phyloP scores from a whole-genome alignment of 2,888 invertebrate species.

The Zygogramma bicolorata region DNA sequence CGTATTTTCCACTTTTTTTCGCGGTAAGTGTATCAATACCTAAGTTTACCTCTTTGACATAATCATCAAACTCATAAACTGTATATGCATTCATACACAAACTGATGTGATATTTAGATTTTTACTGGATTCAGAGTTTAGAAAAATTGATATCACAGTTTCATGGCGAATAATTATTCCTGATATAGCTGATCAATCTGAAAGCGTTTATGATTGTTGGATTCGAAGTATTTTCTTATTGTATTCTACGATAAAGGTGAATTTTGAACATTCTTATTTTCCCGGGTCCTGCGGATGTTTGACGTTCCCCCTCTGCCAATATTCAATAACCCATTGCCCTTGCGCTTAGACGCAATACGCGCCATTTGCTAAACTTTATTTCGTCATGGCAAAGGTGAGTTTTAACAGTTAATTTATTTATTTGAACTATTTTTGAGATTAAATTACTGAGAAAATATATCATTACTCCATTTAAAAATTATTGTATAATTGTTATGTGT shows the following conservation, averaged over 20 bases:
- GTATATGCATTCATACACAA: too few relatives aligned
- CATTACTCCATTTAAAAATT: too few relatives aligned
- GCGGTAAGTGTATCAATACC: slow-evolving; percentile 32
- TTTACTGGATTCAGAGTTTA: background rate
- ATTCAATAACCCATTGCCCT: slow-evolving; percentile 61
- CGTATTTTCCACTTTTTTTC: slow-evolving; percentile 37
- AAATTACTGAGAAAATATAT: slow-evolving; percentile 18
- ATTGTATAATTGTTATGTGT: too few relatives aligned
- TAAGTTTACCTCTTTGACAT: background rate
- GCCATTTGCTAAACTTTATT: slow-evolving; percentile 68
- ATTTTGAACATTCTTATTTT: slow-evolving; percentile 36
- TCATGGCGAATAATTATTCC: background rate
- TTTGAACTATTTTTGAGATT: background rate
- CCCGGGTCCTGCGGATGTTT: slow-evolving; percentile 60
- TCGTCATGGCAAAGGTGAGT: slow-evolving; percentile 68
- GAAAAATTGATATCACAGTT: background rate
- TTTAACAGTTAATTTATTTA: slow-evolving; percentile 42
- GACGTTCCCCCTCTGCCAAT: slow-evolving; percentile 52
- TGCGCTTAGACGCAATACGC: slow-evolving; percentile 65
- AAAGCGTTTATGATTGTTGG: background rate
- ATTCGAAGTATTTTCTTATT: slow-evolving; percentile 4
- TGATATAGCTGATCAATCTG: background rate
- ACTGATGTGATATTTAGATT: background rate
- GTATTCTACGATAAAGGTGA: slow-evolving; percentile 22
- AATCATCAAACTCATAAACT: background rate